These are phyloP conservation scores for human (Homo sapiens) DNA, from an alignment of 2,113 vertebrate genomes.

Conservation along the genomic window GRCh38 chr11:116759001-116759500, in stretches of 20 bases:
- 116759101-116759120: conserved; percentile 88
- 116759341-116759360: conserved; percentile 15
- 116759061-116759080: conserved; percentile 88
- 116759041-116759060: neutral
- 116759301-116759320: neutral
- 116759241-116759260: neutral
- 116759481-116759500: neutral
- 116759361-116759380: conserved; percentile 29
- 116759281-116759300: neutral
- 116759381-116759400: neutral
- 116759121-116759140: conserved; percentile 90
- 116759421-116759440: neutral
- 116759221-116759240: neutral
- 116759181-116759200: conserved; percentile 63
- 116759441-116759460: neutral
- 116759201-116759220: neutral
- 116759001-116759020: neutral
- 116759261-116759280: neutral
- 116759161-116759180: conserved; percentile 87
- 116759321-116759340: neutral
- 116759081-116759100: conserved; percentile 83
- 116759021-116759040: neutral
- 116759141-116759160: conserved; percentile 90
- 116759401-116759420: neutral
- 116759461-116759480: neutral